A percentile compares a stretch with the other conserved stretches of the same genome.
Evolutionary conservation across 2,888 invertebrate species (phyloP).

Genomic region (Imbricaverruca yamaguchii): DNA sequence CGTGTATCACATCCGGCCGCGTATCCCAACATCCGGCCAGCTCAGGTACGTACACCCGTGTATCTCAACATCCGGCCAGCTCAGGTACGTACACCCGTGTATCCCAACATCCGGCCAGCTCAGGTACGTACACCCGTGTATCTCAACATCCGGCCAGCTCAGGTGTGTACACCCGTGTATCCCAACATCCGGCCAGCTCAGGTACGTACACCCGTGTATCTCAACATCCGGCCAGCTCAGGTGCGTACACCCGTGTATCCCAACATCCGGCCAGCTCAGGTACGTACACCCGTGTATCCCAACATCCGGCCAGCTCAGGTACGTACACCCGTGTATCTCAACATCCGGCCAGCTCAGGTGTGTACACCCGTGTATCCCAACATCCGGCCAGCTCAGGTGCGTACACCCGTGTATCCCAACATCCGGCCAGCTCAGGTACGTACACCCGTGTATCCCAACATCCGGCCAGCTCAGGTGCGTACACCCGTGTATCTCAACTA

Average conservation of each 20-base stretch:
- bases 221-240: conserved; percentile 39
- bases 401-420: not conserved
- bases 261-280: conserved; percentile 40
- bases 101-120: conserved; percentile 36
- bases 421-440: conserved; percentile 42
- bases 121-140: conserved; percentile 38
- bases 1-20: too few species aligned
- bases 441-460: too few species aligned
- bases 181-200: conserved; percentile 38
- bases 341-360: conserved; percentile 42
- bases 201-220: conserved; percentile 37
- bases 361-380: conserved; percentile 19
- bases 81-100: conserved; percentile 39
- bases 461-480: conserved; percentile 42
- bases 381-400: conserved; percentile 42
- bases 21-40: conserved; percentile 37
- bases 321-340: conserved; percentile 26
- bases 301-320: conserved; percentile 41
- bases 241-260: conserved; percentile 35
- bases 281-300: conserved; percentile 33
- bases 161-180: conserved; percentile 37
- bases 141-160: conserved; percentile 38
- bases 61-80: conserved; percentile 35
- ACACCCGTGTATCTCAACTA: too few species aligned
- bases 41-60: conserved; percentile 39